These are phyloP conservation scores for Tachuris rubrigastra DNA, from an alignment of 2,113 vertebrate species.

Conservation along the genomic window DNA sequence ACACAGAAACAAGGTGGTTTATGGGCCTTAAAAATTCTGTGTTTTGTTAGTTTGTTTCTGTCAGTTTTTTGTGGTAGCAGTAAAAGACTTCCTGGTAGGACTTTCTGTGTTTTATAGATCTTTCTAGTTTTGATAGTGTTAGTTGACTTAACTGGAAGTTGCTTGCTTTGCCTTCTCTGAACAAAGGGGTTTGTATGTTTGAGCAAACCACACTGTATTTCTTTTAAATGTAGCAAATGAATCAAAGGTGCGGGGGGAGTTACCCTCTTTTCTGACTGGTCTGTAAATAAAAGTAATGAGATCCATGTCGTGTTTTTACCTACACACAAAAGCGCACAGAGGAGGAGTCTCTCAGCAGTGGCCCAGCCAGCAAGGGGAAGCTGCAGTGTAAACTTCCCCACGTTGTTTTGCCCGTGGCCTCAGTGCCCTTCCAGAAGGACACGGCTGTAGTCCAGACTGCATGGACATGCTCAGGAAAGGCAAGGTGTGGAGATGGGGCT, in stretches of 20 bases:
- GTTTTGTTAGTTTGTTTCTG: not conserved
- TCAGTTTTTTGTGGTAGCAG: not conserved
- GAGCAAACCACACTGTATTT: not conserved
- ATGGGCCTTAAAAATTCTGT: not conserved
- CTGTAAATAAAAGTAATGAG: constrained; percentile 23
- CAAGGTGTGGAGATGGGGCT: not conserved
- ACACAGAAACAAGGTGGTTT: not conserved
- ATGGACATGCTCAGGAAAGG: not conserved
- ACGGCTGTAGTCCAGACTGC: rapidly evolving
- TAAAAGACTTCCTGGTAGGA: not conserved
- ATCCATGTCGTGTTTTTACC: not conserved
- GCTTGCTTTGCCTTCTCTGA: constrained; percentile 1
- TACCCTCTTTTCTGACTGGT: not conserved
- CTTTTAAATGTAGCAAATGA: not conserved
- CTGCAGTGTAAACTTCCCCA: not conserved
- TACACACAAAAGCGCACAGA: not conserved
- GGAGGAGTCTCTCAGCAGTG: not conserved
- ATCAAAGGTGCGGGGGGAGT: not conserved
- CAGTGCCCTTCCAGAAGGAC: not conserved
- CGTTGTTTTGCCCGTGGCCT: not conserved
- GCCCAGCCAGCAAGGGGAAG: not conserved
- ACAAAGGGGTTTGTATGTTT: not conserved
- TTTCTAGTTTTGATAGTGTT: not conserved
- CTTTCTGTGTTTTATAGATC: not conserved
- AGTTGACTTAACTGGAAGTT: not conserved